Evolutionary conservation across 2,888 invertebrate genomes (phyloP), one percentile per base, ranked within the genome.

Genomic region (Uropetala carovei): DNA sequence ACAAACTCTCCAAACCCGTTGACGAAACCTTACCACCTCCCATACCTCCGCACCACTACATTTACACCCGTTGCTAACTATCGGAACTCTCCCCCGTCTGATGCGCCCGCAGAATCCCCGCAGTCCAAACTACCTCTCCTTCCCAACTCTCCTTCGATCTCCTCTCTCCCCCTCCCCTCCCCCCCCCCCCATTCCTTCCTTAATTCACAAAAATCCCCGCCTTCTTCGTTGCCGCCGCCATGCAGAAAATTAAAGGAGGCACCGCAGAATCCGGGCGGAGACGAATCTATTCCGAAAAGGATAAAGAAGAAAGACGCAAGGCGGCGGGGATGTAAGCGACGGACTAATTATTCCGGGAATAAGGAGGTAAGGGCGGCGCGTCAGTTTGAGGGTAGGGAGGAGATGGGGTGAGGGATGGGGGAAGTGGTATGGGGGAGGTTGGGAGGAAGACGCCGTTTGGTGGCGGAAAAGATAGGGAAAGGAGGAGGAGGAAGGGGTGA

Each of bases 281-380:
- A 89, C 89, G 64, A 89, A 89, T 89, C 89, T 89, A 89, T 89
- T 89, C 89, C 89, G 60, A 89, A 89, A 89, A 89, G 64, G 89
- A 64, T 43, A 43, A 89, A 89, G 89, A 27, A 83, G 83, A n/a
- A n/a, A 89, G 89, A 68, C 89, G 89, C 57, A n/a, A 59, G 58
- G 22, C 43, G 27, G 89, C 8, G 64, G 64, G 60, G 86, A 86
- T 89, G 89, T 64, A 89, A 89, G 89, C 89, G 89, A 89, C 86
- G 86, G 86, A 64, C 89, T 89, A 89, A 89, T 89, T 89, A 89
- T 89, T 64, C 89, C 68, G 43, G 30, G 64, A 43, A 60, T 18
- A 43, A n/a, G 18, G 64, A 9, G 14, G 86, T 8, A 60, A 30
- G 8, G 3, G n/a, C 59, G 13, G 30, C 14, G 9, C 9, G 83